Evolutionary conservation across 2,797 vertebrate genomes (phyloP), one percentile per base, ranked within the genome.

Genomic region (Poeciliopsis presidionis): DNA sequence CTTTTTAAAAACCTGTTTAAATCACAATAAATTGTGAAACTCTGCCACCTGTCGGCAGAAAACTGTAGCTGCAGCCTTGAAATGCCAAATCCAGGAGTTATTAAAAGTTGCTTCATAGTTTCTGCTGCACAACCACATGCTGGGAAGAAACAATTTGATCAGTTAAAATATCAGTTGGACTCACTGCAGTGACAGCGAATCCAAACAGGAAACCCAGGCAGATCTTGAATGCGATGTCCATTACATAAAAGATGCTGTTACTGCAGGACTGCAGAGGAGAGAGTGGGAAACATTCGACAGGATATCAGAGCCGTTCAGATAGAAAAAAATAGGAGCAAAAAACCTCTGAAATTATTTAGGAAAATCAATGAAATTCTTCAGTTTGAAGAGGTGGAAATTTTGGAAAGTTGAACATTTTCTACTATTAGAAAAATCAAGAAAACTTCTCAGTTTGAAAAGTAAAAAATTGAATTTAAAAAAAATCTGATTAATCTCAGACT

Each of bases 121-220:
- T 67, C 36, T 67, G 9, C 36, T 5, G 36, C 36, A 67, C 28
- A 41, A 7, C 25, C 39, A 69, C 9, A 13, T 5, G 22, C 39
- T 41, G 39, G 25, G 5, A n/a, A 25, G 9, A 22, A 13, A 43
- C 43, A 0, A 41, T 1, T 5, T 9, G 1, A 43, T n/a, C 39
- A 41, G 30, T 0, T 2, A 43, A 14, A 57, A 53, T 1, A 14
- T 51, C 0, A 39, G 41, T 18, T 1, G 30, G 3, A 28, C 92
- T 91, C 82, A 94, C 93, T 28, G 93, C 92, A 0, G 71, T 88
- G 12, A 87, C 49, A 0, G 92, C 85, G 12, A 87, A 88, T 43
- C 76, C 77, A 72, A 93, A 94, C 39, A 2, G 84, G 8, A 94
- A 0, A 46, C 83, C 92, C 77, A 94, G 79, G 4, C 0, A 0